Conservation (phyloP, 2,888 invertebrate species). For the Taphrorychus bicolor region DNA sequence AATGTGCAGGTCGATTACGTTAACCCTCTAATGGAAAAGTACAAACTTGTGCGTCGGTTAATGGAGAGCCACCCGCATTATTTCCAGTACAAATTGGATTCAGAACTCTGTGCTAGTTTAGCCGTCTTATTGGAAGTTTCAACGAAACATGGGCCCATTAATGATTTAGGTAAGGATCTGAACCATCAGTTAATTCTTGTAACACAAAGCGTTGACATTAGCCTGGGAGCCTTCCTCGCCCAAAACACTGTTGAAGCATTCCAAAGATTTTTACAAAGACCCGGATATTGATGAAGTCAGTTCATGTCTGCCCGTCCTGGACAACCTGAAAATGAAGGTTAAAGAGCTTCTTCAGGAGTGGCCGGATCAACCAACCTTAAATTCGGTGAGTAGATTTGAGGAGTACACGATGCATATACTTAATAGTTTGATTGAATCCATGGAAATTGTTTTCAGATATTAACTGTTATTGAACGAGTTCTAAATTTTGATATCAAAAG, state of each 20-base stretch:
- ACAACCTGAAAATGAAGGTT: slow-evolving; percentile 68
- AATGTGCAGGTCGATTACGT: slow-evolving; percentile 57
- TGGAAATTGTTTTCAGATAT: slow-evolving; percentile 62
- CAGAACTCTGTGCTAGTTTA: slow-evolving; percentile 65
- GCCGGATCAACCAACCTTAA: slow-evolving; percentile 90
- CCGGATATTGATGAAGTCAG: slow-evolving; percentile 80
- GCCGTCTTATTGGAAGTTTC: slow-evolving; percentile 66
- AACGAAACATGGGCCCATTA: slow-evolving; percentile 60
- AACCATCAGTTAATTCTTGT: no score
- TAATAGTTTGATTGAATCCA: not conserved
- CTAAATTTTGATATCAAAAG: slow-evolving; percentile 77
- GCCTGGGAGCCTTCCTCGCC: slow-evolving; percentile 47
- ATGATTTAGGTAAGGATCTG: slow-evolving; percentile 48
- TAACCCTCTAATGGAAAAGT: slow-evolving; percentile 66
- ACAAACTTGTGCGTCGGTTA: slow-evolving; percentile 66
- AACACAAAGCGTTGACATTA: no score
- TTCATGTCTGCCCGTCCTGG: slow-evolving; percentile 74
- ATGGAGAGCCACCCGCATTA: slow-evolving; percentile 63
- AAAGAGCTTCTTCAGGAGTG: slow-evolving; percentile 75
- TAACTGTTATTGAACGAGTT: slow-evolving; percentile 70
- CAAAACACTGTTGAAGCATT: slow-evolving; percentile 39
- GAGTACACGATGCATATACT: no score
- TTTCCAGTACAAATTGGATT: slow-evolving; percentile 65
- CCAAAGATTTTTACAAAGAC: slow-evolving; percentile 82
- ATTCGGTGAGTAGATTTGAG: slow-evolving; percentile 71